Evolutionary conservation across 2,888 invertebrate species (phyloP), one percentile per base, ranked within the genome.

Genomic region (Beris chalybata): DNA sequence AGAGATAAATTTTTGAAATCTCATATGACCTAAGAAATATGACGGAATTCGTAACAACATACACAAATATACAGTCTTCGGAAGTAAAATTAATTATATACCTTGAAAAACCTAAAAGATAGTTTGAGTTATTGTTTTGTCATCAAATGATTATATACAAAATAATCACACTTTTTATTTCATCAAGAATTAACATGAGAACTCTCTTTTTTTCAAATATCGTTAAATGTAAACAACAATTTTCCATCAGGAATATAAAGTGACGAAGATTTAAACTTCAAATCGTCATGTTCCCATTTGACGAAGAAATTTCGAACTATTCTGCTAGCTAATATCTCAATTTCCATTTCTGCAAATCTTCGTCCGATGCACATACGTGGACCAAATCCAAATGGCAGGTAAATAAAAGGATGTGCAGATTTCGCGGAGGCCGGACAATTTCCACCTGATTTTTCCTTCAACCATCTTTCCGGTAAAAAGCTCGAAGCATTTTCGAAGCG

Each of bases 381-480:
- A 0, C 90, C 90, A 73, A 86, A 88, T 2, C 90, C 90, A 75
- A 90, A 90, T 0, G 90, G 89, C 66, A 87, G 76, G 69, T 76
- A 78, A 3, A 75, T 74, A 55, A 79, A 79, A 0, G 78, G 77
- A 65, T 71, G 74, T 0, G 73, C 71, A 0, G 72, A 69, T 4
- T 74, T 73, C 0, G 72, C 69, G 4, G 67, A 61, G 4, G 66
- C 67, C 0, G 76, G 76, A 15, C 76, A 76, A 0, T 74, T 72
- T 2, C 56, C 69, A 3, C 67, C 53, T 30, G 32, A n/a, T 11
- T 13, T 38, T 4, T 72, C 71, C 48, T 83, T 83, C 9, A 84
- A 71, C 93, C 93, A 94, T 52, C 94, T 81, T 75, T 93, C 92
- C 0, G 93, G 93, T 52, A 87, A 76, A 74, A 86, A 93, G 65